Conservation (phyloP, 37 sponge, comb jelly and placozoan genomes). For the Crambe crambe region DNA sequence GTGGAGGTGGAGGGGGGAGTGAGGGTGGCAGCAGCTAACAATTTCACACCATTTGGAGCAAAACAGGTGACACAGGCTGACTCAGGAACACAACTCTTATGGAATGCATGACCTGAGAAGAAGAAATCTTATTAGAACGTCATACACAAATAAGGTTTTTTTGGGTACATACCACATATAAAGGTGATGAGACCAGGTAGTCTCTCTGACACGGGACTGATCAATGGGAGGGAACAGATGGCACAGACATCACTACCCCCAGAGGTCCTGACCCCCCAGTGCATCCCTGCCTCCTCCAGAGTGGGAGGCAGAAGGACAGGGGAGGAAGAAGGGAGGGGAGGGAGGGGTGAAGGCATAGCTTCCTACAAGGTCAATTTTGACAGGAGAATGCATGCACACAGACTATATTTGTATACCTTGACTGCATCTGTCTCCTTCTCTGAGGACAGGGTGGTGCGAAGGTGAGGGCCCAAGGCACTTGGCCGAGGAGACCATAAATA, state of each 20-base stretch:
- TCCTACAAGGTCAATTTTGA: not conserved
- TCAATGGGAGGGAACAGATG: constrained; percentile 24
- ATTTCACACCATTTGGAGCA: not conserved
- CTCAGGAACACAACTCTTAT: constrained; percentile 51
- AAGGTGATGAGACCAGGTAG: constrained; percentile 30
- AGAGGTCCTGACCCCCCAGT: constrained; percentile 41
- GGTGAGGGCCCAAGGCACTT: constrained; percentile 43
- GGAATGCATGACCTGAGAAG: constrained; percentile 52
- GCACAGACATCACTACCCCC: constrained; percentile 2
- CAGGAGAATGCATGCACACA: not conserved
- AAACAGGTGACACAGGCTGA: constrained; percentile 46
- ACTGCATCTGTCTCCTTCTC: constrained; percentile 6
- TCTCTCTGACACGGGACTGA: constrained; percentile 24
- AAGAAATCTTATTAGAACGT: not conserved
- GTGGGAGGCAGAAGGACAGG: constrained; percentile 1
- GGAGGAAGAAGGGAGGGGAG: not conserved
- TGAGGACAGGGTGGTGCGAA: not conserved
- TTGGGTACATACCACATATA: constrained; percentile 43
- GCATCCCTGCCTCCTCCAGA: constrained; percentile 36
- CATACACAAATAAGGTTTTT: not conserved
- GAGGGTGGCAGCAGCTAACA: not conserved
- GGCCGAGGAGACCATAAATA: constrained; percentile 61
- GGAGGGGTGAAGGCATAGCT: not conserved
- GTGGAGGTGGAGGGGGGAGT: not conserved
- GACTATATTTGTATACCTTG: not conserved